These are phyloP conservation scores for Rhinopomastus cyanomelas DNA, from an alignment of 2,113 vertebrate species.

Conservation along the genomic window DNA sequence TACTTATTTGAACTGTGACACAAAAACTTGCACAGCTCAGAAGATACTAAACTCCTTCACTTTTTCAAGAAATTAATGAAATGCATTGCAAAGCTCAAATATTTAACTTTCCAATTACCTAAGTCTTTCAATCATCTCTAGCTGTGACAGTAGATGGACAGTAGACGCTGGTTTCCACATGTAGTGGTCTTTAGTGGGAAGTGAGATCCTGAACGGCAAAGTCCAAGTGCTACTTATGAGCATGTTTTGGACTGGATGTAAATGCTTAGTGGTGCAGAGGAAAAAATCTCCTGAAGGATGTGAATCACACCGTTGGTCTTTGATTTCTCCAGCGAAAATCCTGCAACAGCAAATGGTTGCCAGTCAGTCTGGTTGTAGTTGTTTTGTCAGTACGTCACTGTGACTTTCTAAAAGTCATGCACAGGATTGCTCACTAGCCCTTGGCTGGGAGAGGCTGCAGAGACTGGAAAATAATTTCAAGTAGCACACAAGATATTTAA, in stretches of 20 bases:
- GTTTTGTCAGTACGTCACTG: background rate
- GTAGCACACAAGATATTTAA: background rate
- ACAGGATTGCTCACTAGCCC: background rate
- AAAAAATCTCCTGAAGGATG: background rate
- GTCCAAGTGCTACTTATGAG: background rate
- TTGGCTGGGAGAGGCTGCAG: background rate
- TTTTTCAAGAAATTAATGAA: background rate
- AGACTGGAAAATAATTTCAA: background rate
- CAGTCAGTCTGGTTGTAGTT: background rate
- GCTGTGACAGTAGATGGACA: background rate
- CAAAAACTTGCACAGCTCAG: background rate
- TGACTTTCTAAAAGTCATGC: background rate
- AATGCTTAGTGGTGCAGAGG: background rate
- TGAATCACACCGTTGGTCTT: background rate
- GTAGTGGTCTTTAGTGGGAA: background rate
- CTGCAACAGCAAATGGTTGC: background rate
- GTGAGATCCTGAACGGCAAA: fast-evolving
- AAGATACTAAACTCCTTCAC: background rate
- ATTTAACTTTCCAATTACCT: background rate
- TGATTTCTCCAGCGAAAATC: background rate
- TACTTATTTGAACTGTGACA: background rate
- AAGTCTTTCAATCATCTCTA: background rate
- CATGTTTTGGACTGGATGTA: background rate
- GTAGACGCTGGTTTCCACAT: background rate
- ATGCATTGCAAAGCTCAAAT: background rate